Percentiles rank a stretch among this genome's conserved stretches.
Conservation (phyloP, 2,888 invertebrate species). For the Cremastinae sp. region DNA sequence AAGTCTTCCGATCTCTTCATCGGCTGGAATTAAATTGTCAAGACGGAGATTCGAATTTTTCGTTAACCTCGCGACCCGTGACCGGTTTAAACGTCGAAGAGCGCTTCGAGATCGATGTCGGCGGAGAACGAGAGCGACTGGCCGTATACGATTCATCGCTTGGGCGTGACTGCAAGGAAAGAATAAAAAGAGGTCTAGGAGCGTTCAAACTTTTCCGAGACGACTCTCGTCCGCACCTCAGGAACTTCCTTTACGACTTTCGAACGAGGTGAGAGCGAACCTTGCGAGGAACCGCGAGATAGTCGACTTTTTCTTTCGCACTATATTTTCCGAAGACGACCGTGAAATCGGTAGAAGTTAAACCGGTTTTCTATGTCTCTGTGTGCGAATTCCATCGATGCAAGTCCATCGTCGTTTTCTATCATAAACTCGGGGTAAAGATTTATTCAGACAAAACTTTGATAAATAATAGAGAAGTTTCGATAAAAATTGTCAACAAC, state of each 20-base stretch:
- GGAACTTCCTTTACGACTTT: constrained; percentile 60
- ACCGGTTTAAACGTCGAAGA: constrained; percentile 20
- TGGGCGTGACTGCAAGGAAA: neutral
- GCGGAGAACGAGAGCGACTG: constrained; percentile 16
- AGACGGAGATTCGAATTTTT: constrained; percentile 31
- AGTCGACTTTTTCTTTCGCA: constrained; percentile 58
- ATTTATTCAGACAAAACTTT: no score
- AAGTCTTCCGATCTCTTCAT: constrained; percentile 48
- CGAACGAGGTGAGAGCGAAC: constrained; percentile 37
- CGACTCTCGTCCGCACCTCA: constrained; percentile 40
- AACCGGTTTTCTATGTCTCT: constrained; percentile 61
- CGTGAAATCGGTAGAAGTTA: constrained; percentile 62
- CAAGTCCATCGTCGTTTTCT: constrained; percentile 5
- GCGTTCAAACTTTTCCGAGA: constrained; percentile 6
- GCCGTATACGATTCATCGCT: constrained; percentile 6
- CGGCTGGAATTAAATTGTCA: constrained; percentile 47
- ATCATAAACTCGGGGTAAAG: no score
- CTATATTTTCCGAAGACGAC: constrained; percentile 63
- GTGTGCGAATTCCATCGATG: neutral
- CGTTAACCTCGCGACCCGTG: constrained; percentile 34
- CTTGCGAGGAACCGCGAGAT: constrained; percentile 34
- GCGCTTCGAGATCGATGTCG: neutral
- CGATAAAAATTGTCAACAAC: no score
- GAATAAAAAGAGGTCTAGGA: neutral
- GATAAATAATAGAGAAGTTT: no score